Conservation (phyloP, 2,113 vertebrate genomes). For the Macrotus californicus region DNA sequence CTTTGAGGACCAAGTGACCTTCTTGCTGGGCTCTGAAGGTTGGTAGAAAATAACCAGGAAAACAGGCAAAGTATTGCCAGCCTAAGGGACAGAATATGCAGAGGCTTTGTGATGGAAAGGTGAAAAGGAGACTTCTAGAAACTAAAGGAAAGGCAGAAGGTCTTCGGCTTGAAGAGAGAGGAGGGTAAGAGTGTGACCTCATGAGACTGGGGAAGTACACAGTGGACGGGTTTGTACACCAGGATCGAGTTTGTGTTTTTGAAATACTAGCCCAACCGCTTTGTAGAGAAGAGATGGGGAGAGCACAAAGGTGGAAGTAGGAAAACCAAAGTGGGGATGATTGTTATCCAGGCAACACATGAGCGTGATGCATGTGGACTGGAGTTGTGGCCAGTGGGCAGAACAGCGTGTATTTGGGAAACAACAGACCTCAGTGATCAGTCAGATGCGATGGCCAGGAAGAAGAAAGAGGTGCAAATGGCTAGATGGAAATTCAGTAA, state of each 20-base stretch:
- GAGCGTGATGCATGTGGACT: not conserved
- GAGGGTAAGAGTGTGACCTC: no score
- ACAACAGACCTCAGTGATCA: not conserved
- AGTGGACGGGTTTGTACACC: not conserved
- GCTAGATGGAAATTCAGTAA: not conserved
- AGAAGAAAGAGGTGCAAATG: not conserved
- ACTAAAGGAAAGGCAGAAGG: not conserved
- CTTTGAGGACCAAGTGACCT: not conserved
- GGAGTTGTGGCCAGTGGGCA: not conserved
- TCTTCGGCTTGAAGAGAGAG: not conserved
- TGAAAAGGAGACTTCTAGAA: not conserved
- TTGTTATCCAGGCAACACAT: not conserved
- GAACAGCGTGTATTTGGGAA: not conserved
- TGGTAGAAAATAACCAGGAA: not conserved
- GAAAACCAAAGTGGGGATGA: accelerated
- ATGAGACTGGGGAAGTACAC: not conserved
- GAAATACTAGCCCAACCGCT: not conserved
- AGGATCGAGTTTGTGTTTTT: not conserved
- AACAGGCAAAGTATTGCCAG: not conserved
- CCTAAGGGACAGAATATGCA: not conserved
- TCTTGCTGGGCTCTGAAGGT: not conserved
- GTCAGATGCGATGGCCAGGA: not conserved
- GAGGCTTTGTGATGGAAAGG: not conserved
- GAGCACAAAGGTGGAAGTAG: not conserved
- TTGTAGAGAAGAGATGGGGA: not conserved